Conservation (phyloP, 2,888 invertebrate genomes). For the Icerya purchasi region DNA sequence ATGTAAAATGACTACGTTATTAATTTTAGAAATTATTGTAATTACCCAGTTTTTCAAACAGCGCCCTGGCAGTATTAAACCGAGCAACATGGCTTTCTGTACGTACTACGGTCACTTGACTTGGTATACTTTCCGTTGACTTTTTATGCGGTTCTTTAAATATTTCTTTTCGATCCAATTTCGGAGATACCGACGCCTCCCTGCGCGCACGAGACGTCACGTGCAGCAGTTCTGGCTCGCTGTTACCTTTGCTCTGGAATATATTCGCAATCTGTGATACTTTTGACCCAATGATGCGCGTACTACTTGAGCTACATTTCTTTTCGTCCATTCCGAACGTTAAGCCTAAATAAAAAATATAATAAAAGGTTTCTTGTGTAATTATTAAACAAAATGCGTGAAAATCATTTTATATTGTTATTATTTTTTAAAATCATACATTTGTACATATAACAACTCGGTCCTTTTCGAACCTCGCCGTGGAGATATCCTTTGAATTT, state of each 20-base stretch:
- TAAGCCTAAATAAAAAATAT: no score
- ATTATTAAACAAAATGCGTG: no score
- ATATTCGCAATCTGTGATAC: conserved; percentile 80
- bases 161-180: conserved; percentile 23
- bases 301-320: conserved; percentile 16
- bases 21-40: no score
- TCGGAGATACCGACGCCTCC: conserved; percentile 22
- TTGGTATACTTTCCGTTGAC: conserved; percentile 25
- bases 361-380: no score
- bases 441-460: no score
- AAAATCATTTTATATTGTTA: no score
- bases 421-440: no score
- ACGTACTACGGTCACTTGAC: conserved; percentile 48
- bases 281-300: conserved; percentile 42
- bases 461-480: no score
- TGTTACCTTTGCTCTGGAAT: conserved; percentile 36
- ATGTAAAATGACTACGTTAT: no score
- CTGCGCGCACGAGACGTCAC: conserved; percentile 22
- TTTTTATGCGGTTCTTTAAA: conserved; percentile 20
- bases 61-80: conserved; percentile 73
- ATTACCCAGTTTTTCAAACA: conserved; percentile 68
- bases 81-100: conserved; percentile 76
- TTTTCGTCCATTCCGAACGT: conserved; percentile 21
- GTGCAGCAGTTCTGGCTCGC: conserved; percentile 18
- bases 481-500: no score